Percentiles rank a stretch among this genome's conserved stretches.
These are phyloP conservation scores for Myanophis thanlyinensis DNA, from an alignment of 2,113 vertebrate genomes.

Conservation along the genomic window DNA sequence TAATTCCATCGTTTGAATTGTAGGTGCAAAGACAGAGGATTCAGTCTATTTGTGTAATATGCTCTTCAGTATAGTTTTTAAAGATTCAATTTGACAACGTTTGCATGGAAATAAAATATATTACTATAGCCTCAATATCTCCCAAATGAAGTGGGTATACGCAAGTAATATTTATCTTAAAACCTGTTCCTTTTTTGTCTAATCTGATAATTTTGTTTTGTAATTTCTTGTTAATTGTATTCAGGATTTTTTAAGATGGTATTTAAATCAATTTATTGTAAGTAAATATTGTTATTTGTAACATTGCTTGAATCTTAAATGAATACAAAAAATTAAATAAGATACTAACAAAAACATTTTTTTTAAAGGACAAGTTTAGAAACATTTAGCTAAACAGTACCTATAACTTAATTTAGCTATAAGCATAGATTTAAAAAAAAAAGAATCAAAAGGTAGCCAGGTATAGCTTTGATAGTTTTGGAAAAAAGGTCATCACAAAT, in stretches of 20 bases:
- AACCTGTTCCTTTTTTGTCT: neutral
- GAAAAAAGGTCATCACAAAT: neutral
- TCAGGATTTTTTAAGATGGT: neutral
- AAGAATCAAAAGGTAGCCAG: neutral
- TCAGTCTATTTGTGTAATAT: neutral
- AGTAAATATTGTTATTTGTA: too few species aligned
- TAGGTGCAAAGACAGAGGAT: neutral
- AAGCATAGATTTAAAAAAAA: neutral
- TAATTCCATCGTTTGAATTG: neutral
- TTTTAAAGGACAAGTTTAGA: neutral
- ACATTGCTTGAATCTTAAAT: neutral
- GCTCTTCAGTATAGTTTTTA: neutral
- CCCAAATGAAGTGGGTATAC: too few species aligned
- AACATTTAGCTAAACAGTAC: neutral
- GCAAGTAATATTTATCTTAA: neutral
- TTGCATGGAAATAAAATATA: neutral
- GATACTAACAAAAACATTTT: neutral
- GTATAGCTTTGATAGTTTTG: neutral
- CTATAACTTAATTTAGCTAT: neutral
- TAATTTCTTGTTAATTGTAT: neutral
- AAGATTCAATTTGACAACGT: neutral
- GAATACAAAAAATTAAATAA: neutral
- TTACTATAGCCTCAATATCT: neutral
- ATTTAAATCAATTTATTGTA: neutral
- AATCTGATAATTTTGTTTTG: neutral